phyloP scores from a whole-genome alignment of 2,113 vertebrate species.

The Dunckerocampus dactyliophorus region DNA sequence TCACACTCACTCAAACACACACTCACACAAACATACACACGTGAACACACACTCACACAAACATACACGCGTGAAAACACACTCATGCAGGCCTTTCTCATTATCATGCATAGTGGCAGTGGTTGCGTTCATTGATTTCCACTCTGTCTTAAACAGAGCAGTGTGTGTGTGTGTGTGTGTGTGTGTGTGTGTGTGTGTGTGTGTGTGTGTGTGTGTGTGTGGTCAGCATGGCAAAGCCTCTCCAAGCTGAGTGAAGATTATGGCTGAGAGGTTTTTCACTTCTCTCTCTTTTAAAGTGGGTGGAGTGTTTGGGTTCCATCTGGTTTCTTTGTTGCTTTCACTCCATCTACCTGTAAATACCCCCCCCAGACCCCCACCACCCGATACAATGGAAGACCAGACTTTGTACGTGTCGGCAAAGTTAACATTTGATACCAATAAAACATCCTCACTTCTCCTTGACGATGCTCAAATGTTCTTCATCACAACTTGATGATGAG shows the following conservation, averaged over 20 bases:
- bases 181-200: slow-evolving; percentile 30
- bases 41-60: slow-evolving; percentile 13
- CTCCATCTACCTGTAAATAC: slow-evolving; percentile 54
- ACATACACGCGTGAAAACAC: slow-evolving; percentile 11
- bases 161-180: slow-evolving; percentile 28
- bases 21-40: slow-evolving; percentile 14
- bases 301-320: too few relatives aligned
- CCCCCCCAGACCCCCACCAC: not conserved
- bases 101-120: slow-evolving; percentile 63
- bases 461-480: not conserved
- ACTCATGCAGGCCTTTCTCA: slow-evolving; percentile 40
- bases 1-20: slow-evolving; percentile 21
- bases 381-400: too few relatives aligned
- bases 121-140: slow-evolving; percentile 65
- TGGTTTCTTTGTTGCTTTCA: slow-evolving; percentile 53
- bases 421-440: too few relatives aligned
- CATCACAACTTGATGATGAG: not conserved
- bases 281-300: slow-evolving; percentile 5
- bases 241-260: slow-evolving; percentile 68
- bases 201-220: slow-evolving; percentile 37
- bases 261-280: slow-evolving; percentile 64
- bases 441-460: too few relatives aligned
- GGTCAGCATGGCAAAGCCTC: slow-evolving; percentile 64
- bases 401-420: too few relatives aligned
- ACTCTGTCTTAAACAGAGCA: slow-evolving; percentile 62